Percentiles rank a stretch among this genome's conserved stretches.
These are phyloP conservation scores for Andrena bucephala DNA, from an alignment of 2,888 invertebrate species.

Conservation along the genomic window DNA sequence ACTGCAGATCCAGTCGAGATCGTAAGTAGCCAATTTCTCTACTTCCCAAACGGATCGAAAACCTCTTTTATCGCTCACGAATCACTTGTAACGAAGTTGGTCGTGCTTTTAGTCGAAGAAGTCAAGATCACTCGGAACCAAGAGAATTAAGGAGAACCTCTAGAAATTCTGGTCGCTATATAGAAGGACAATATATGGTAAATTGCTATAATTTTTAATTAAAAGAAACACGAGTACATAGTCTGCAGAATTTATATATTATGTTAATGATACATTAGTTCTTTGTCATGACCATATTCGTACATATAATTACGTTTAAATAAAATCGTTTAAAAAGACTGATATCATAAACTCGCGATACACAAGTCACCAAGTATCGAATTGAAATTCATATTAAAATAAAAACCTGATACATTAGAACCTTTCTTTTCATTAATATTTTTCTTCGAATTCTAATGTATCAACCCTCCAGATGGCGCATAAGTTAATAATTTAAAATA, in stretches of 20 bases:
- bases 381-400: neutral
- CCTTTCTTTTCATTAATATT: neutral
- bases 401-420: neutral
- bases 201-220: conserved; percentile 50
- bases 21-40: conserved; percentile 72
- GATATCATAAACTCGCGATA: neutral
- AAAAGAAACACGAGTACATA: neutral
- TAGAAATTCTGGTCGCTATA: conserved; percentile 81
- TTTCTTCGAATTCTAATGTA: neutral
- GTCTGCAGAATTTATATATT: conserved; percentile 4
- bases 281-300: neutral
- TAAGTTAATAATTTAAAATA: neutral
- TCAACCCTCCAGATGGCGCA: neutral
- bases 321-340: neutral
- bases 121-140: conserved; percentile 76
- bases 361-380: neutral
- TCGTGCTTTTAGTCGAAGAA: conserved; percentile 63
- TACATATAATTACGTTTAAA: neutral
- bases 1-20: conserved; percentile 80
- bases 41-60: neutral
- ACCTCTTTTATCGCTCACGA: conserved; percentile 9
- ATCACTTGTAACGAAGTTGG: conserved; percentile 13
- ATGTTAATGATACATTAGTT: conserved; percentile 1
- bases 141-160: conserved; percentile 81
- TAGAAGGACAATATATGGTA: conserved; percentile 83